Conservation (phyloP, 2,797 vertebrate genomes). For the Molothrus ater region DNA sequence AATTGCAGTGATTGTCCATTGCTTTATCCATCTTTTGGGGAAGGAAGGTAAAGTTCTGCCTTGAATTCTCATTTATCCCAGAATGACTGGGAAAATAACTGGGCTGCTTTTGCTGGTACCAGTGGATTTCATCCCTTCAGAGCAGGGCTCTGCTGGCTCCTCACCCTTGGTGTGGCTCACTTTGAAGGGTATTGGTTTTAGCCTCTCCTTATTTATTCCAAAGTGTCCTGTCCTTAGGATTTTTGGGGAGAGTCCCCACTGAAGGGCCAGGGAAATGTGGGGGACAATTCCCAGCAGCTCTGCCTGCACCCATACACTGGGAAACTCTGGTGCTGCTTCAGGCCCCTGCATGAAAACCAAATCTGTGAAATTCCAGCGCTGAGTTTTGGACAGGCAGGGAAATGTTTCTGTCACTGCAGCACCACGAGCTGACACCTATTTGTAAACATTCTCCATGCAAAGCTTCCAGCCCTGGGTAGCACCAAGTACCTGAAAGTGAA, state of each 20-base stretch:
- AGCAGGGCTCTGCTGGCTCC: neutral
- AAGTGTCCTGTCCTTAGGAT: accelerated
- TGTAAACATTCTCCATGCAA: neutral
- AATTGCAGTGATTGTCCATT: neutral
- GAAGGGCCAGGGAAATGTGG: neutral
- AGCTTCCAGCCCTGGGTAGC: neutral
- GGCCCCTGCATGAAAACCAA: neutral
- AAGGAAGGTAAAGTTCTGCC: neutral
- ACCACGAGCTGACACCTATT: neutral
- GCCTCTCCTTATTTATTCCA: neutral
- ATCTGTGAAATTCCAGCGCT: neutral
- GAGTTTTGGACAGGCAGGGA: neutral
- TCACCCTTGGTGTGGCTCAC: neutral
- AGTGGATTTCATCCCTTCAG: neutral
- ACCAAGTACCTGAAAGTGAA: slow-evolving; percentile 18
- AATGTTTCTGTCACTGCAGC: neutral
- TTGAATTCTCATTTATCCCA: neutral
- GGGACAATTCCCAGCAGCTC: neutral
- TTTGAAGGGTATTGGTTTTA: neutral
- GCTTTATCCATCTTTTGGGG: neutral
- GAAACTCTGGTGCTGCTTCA: neutral
- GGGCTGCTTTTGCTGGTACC: neutral
- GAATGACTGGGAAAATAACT: neutral
- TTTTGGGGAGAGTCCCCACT: neutral
- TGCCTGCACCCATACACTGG: neutral